Evolutionary conservation across 1,140 invertebrate genomes (phyloP), one percentile per base, ranked within the genome.

Genomic region (Luehdorfia chinensis): DNA sequence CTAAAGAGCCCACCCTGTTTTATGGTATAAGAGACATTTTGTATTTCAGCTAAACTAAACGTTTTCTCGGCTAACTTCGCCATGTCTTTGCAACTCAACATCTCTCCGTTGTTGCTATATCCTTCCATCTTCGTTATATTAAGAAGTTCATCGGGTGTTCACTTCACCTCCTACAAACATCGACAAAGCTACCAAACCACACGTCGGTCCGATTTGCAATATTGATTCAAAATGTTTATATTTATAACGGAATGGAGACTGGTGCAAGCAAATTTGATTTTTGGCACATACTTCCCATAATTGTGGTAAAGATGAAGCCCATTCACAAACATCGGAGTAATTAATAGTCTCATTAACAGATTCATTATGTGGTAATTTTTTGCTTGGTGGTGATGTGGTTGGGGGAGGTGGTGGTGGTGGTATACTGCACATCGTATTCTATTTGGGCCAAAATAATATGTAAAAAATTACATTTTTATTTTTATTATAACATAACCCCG

Each of bases 101-200:
- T 93, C 90, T 97, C 95, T 2, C 95, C 95, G 60, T 94, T 92
- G 55, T 91, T 90, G 3, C 93, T 94, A 60, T 90, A 95, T 2
- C 90, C 88, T 54, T 87, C 73, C 1, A 75, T 66, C 73, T 89
- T 88, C 3, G 93, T 92, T 60, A 89, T 88, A 23, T 87, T 76
- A 9, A 91, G 78, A 3, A 96, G 78, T 44, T 92, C 84, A 14
- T 89, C 78, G 1, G 92, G 79, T 1, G 84, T 81, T n/a, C 1
- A 90, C 88, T 31, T 90, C 83, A 32, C 91, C 90, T 52, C 90
- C 86, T 0, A 91, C 85, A 37, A 92, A 88, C 92, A 96, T 96
- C 19, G 91, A 92, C 6, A 96, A 70, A 2, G 94, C 94, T 12
- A 94, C 93, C 36, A 96, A 75, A 5, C 95, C 95, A 84, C 95